A percentile compares a stretch with the other conserved stretches of the same genome.
phyloP scores from a whole-genome alignment of 2,888 invertebrate species.

The Automeris io region DNA sequence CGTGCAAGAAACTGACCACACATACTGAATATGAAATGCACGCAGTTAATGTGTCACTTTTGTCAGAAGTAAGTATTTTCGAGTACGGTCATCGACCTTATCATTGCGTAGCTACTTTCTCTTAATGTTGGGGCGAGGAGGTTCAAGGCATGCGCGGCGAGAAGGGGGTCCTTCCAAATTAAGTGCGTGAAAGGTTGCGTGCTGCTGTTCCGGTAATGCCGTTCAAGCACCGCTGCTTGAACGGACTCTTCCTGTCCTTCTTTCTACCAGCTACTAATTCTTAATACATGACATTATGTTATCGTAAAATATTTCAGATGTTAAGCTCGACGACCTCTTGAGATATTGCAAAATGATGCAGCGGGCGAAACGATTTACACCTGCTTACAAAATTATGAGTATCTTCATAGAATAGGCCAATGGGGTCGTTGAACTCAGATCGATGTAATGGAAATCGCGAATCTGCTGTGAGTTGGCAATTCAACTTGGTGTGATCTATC shows the following conservation, averaged over 20 bases:
- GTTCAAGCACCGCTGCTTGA: slow-evolving; percentile 25
- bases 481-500: slow-evolving; percentile 1
- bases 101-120: slow-evolving; percentile 77
- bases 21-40: slow-evolving; percentile 70
- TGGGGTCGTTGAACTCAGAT: slow-evolving; percentile 49
- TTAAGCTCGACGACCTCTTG: neutral
- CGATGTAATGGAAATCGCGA: slow-evolving; percentile 43
- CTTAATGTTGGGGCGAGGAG: slow-evolving; percentile 54
- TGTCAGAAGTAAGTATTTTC: slow-evolving; percentile 72
- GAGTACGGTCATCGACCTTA: slow-evolving; percentile 73
- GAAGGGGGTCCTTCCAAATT: slow-evolving; percentile 74
- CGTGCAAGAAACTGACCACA: slow-evolving; percentile 69
- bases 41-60: slow-evolving; percentile 72
- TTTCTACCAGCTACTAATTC: slow-evolving; percentile 15
- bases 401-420: slow-evolving; percentile 40
- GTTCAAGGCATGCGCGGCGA: slow-evolving; percentile 43
- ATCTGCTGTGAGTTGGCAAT: slow-evolving; percentile 37
- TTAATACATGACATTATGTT: slow-evolving; percentile 3
- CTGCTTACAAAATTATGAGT: slow-evolving; percentile 28
- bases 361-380: slow-evolving; percentile 27
- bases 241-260: slow-evolving; percentile 28
- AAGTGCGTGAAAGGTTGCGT: slow-evolving; percentile 73
- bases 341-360: slow-evolving; percentile 7
- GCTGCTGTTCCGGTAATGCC: slow-evolving; percentile 46
- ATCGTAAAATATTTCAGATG: neutral